Conservation (phyloP, 2,888 invertebrate species). For the Rhodophaea formosa region DNA sequence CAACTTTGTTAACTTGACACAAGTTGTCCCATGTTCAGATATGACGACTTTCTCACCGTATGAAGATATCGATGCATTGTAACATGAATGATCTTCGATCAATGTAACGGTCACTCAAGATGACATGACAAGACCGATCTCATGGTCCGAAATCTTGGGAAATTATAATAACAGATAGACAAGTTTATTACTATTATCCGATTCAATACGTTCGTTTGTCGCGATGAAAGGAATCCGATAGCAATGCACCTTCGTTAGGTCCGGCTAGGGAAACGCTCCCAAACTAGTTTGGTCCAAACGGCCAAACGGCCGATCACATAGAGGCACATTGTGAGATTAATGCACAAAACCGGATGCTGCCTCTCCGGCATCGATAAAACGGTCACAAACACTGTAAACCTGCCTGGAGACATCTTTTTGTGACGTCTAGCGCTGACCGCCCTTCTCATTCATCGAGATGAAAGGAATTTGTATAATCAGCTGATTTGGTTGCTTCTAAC, state of each 20-base stretch:
- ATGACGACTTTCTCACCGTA: slow-evolving; percentile 8
- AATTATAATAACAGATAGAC: slow-evolving; percentile 17
- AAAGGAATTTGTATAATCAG: slow-evolving; percentile 68
- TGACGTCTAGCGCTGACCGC: slow-evolving; percentile 62
- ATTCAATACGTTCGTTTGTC: slow-evolving; percentile 59
- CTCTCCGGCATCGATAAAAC: slow-evolving; percentile 68
- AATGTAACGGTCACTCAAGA: slow-evolving; percentile 17
- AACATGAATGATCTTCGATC: slow-evolving; percentile 12
- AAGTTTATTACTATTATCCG: slow-evolving; percentile 34
- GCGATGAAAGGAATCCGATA: slow-evolving; percentile 71
- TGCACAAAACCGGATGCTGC: slow-evolving; percentile 78
- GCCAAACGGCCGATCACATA: slow-evolving; percentile 66
- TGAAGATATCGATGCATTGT: slow-evolving; percentile 7
- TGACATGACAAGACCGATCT: slow-evolving; percentile 11
- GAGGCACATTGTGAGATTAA: slow-evolving; percentile 70
- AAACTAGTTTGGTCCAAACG: slow-evolving; percentile 76
- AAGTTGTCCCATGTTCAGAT: slow-evolving; percentile 6
- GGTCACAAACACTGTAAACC: slow-evolving; percentile 67
- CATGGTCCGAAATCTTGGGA: slow-evolving; percentile 25
- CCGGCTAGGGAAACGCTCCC: slow-evolving; percentile 58
- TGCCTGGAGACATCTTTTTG: slow-evolving; percentile 66
- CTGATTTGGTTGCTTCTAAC: slow-evolving; percentile 65
- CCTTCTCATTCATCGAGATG: slow-evolving; percentile 72
- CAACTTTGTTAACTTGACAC: neutral
- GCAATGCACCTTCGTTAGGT: slow-evolving; percentile 60